Evolutionary conservation across 1,140 invertebrate genomes (phyloP), one percentile per base, ranked within the genome.

Genomic region (Sminthurides bifidus): DNA sequence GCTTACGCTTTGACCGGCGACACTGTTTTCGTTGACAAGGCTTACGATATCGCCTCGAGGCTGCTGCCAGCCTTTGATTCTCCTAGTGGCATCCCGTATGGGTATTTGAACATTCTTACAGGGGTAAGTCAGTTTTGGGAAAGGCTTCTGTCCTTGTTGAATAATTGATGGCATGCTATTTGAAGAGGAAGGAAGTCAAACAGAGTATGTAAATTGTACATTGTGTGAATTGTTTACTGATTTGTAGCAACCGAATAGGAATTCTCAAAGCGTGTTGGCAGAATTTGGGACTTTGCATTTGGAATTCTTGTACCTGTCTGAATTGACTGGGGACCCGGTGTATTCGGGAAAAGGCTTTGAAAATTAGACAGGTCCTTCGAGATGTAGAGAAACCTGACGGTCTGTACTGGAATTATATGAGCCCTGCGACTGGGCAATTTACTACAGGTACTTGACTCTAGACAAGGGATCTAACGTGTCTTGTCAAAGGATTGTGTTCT

Each of bases 41-140:
- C 56, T 6, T 81, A 81, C 51, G 79, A 89, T 65, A 82, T 98
- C 29, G 94, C 92, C 0, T 83, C 92, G 58, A 87, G 89, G 62
- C 75, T 99, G 61, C 74, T 99, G 59, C 95, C 96, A 10, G 94
- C 95, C 27, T 99, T 99, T 72, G 83, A 97, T 61, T 95, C 95
- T 8, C 89, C 89, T 41, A 96, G 92, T 19, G 96, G 95, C 51
- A 87, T 99, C 63, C 95, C 96, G 24, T 82, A 91, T 70, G 85
- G 93, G 8, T 78, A 98, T 63, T 81, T 96, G 66, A 94, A 82
- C 66, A 65, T 77, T n/a, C 70, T 72, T 60, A 79, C 73, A 49
- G 66, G 67, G 43, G 73, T 79, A 71, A 68, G 70, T 63, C 15
- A 23, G 19, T 5, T 43, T 43, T 6, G 6, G 19, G 8, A 21